These are phyloP conservation scores for Allolobophora icterica DNA, from an alignment of 2,888 invertebrate species.

Conservation along the genomic window DNA sequence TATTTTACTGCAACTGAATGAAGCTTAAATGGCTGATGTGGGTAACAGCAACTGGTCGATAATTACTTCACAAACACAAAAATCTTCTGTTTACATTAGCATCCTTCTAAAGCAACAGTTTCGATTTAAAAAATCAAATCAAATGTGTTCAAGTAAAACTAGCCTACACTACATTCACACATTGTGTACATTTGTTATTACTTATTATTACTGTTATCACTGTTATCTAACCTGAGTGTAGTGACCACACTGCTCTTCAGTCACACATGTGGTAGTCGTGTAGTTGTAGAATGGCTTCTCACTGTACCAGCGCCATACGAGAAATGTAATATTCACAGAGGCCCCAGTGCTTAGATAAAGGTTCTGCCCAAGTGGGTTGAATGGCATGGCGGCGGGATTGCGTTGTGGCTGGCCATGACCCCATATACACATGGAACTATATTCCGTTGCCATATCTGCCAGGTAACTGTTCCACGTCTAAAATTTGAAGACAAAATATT, in stretches of 20 bases:
- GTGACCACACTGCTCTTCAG: background rate
- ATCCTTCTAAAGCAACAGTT: too few species aligned
- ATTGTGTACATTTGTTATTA: too few species aligned
- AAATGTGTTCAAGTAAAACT: too few species aligned
- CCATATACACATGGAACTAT: background rate
- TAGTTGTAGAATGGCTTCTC: conserved; percentile 20
- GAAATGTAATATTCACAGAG: background rate
- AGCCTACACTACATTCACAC: too few species aligned
- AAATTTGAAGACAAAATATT: background rate
- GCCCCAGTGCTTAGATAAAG: background rate
- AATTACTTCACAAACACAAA: too few species aligned
- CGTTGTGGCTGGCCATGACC: background rate
- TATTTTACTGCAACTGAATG: too few species aligned
- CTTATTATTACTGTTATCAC: too few species aligned
- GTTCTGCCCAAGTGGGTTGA: conserved; percentile 12
- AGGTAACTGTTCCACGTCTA: conserved; percentile 15
- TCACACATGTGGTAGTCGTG: background rate
- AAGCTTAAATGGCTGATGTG: too few species aligned
- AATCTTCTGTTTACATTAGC: too few species aligned
- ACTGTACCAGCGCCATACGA: conserved; percentile 7
- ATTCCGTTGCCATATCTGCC: conserved; percentile 20
- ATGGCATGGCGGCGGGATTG: background rate
- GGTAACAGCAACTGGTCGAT: too few species aligned
- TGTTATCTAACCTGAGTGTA: conserved; percentile 22
- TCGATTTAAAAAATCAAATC: too few species aligned